Evolutionary conservation across 2,888 invertebrate genomes (phyloP).

Genomic region (Lathronympha strigana): DNA sequence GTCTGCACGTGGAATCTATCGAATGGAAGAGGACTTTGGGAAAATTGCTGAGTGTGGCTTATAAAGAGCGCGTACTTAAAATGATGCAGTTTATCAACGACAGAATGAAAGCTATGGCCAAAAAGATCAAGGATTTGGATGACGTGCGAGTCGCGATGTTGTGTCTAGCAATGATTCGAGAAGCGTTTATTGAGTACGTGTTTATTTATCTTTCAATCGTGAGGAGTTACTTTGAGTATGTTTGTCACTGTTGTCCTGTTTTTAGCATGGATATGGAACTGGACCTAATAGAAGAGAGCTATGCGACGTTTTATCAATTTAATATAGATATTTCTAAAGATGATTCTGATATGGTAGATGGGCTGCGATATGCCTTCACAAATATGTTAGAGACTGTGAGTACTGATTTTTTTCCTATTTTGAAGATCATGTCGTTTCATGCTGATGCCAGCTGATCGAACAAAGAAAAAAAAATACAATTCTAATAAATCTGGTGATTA

Average conservation of each 20-base stretch:
- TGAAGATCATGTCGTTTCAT: background rate
- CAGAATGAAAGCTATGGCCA: constrained; percentile 87
- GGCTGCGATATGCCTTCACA: constrained; percentile 90
- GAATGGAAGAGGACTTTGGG: constrained; percentile 92
- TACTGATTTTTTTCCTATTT: background rate
- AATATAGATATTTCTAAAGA: constrained; percentile 89
- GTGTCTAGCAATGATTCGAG: constrained; percentile 89
- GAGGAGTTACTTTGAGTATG: background rate
- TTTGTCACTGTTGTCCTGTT: background rate
- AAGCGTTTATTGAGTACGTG: constrained; percentile 87
- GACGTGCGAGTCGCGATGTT: constrained; percentile 92
- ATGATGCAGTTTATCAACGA: constrained; percentile 91
- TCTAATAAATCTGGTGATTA: too few relatives aligned
- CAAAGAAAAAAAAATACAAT: constrained; percentile 2
- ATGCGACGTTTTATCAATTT: constrained; percentile 87
- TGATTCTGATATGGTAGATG: constrained; percentile 91
- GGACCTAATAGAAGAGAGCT: constrained; percentile 91
- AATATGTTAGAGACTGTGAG: constrained; percentile 89
- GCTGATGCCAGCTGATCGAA: too few relatives aligned
- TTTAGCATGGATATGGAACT: constrained; percentile 89
- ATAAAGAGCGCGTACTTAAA: constrained; percentile 87
- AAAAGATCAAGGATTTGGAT: constrained; percentile 90
- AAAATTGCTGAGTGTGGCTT: constrained; percentile 86
- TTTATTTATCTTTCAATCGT: background rate
- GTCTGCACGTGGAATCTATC: constrained; percentile 88